Base-by-base conservation (phyloP, 1,140 invertebrate genomes). In the Schlechtendalia chinensis region DNA sequence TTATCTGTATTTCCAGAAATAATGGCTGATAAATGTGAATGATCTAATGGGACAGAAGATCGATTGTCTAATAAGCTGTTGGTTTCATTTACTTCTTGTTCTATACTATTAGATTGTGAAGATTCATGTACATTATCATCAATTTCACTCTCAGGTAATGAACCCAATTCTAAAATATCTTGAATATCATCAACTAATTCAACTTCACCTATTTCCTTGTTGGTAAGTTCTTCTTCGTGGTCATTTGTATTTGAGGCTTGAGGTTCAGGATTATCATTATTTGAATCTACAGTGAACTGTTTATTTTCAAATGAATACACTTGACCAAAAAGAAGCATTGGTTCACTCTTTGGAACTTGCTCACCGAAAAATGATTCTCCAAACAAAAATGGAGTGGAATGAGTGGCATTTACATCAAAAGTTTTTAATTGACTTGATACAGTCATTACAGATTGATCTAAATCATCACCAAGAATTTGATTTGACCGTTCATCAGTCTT, bases 91-190 rank as follows among this genome's bases (percentile, higher is more conserved):
- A 12, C 5, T 19, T 79, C 24, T 50, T 14, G 6, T 61, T 61
- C 14, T 29, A 79, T 17, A 24, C 39, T 77, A 45, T 39, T 59
- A 10, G 22, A 61, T 22, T n/a, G 45, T 14, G 54, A 17, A 11
- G 17, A 14, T 6, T 27, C 47, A 3, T 77, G 56, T 27, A 14
- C 11, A 63, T 45, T 47, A 0, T 79, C 75, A 1, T 79, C 58
- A 12, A 58, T 58, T 50, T 79, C 61, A 29, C 75, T 79, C 14
- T 79, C 75, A 11, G 75, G 75, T 47, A 79, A 50, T 3, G 75
- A 63, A 63, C 63, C 39, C 19, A 79, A 24, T 45, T 79, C 75
- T 14, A 79, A 50, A 50, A 79, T 79, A 63, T 79, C 75, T 63
- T 79, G 56, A 27, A 79, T 61, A 24, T 61, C 74, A 27, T 61